Percentiles rank a stretch among this genome's conserved stretches.
These are phyloP conservation scores for Rhinopomastus cyanomelas DNA, from an alignment of 2,113 vertebrate genomes.

Conservation along the genomic window DNA sequence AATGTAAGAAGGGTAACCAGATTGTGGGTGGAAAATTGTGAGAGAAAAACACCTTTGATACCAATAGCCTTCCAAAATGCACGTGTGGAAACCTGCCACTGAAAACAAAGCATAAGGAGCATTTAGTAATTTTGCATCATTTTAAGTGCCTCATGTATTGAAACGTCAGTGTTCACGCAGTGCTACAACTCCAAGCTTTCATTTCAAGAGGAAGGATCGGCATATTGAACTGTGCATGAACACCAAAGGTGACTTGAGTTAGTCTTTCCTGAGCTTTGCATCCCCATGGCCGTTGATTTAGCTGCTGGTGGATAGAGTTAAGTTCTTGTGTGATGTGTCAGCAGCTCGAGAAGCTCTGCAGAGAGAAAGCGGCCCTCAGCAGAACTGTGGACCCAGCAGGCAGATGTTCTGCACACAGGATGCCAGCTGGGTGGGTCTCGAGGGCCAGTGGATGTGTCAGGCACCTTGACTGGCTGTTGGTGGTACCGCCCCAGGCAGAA, in stretches of 20 bases:
- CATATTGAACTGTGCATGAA: no score
- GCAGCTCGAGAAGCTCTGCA: not conserved
- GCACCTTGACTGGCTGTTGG: not conserved
- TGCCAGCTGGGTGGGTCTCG: not conserved
- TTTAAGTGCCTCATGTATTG: not conserved
- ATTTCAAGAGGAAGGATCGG: not conserved
- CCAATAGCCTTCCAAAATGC: not conserved
- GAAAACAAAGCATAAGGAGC: not conserved
- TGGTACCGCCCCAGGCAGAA: not conserved
- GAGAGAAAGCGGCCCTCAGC: not conserved
- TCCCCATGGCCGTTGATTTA: not conserved
- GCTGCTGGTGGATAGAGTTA: not conserved
- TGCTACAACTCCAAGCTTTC: not conserved
- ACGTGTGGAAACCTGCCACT: not conserved
- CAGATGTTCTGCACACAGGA: not conserved
- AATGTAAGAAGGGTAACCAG: not conserved
- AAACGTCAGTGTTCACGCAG: not conserved
- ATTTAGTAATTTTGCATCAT: not conserved
- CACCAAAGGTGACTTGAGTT: no score
- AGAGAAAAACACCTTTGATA: not conserved
- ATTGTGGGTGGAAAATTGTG: not conserved
- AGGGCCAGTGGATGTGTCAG: not conserved
- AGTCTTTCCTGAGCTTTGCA: not conserved
- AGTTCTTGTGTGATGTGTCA: fast-evolving
- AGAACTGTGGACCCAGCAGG: not conserved